Conservation (phyloP, 2,113 vertebrate species). For the Scalopus aquaticus region DNA sequence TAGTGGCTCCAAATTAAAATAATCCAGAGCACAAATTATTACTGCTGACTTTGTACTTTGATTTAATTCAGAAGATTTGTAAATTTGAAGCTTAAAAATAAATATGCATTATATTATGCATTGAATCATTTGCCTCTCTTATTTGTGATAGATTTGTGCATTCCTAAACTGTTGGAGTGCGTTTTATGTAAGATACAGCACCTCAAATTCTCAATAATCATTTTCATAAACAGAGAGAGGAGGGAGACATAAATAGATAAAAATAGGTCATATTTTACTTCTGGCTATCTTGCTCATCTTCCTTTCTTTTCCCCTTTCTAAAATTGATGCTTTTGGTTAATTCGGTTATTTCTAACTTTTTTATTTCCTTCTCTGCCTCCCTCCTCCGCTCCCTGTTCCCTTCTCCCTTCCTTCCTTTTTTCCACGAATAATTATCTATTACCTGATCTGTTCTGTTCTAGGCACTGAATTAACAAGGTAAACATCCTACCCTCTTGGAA, state of each 20-base stretch:
- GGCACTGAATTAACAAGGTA: constrained; percentile 13
- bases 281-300: not conserved
- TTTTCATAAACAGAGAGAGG: not conserved
- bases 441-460: not conserved
- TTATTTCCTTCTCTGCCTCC: not conserved
- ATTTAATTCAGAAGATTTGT: constrained; percentile 46
- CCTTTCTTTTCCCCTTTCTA: not conserved
- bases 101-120: constrained; percentile 9
- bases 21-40: not conserved
- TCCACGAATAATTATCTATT: not conserved
- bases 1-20: not conserved
- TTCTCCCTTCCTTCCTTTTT: not conserved
- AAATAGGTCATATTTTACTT: constrained; percentile 14
- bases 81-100: constrained; percentile 24
- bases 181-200: constrained; percentile 5
- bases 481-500: not conserved
- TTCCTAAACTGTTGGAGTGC: constrained; percentile 21
- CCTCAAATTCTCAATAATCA: constrained; percentile 7
- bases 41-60: not conserved
- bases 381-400: accelerated
- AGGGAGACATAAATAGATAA: not conserved
- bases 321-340: not conserved
- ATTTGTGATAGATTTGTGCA: not conserved
- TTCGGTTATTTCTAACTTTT: not conserved
- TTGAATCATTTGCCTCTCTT: constrained; percentile 41